Conservation (phyloP, 2,113 vertebrate genomes). For the Dasyornis broadbenti region DNA sequence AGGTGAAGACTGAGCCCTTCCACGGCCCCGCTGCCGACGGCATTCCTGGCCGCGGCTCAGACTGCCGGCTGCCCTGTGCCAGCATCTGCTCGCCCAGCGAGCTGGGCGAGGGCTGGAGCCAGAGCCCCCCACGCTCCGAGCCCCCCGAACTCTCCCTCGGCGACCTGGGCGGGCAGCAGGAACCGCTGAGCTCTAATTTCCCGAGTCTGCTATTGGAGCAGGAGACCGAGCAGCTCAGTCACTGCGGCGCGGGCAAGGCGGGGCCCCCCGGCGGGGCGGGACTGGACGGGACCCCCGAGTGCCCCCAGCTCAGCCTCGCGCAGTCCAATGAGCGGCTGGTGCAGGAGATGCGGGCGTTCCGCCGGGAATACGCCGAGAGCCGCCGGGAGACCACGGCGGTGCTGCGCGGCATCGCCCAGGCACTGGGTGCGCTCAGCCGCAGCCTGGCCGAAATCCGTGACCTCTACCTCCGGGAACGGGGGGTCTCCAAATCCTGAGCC, state of each 20-base stretch:
- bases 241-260: not conserved
- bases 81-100: not conserved
- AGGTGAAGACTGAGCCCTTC: conserved; percentile 41
- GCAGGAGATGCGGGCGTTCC: conserved; percentile 39
- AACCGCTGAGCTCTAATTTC: conserved; percentile 5
- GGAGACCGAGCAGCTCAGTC: not conserved
- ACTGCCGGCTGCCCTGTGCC: not conserved
- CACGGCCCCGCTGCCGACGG: not conserved
- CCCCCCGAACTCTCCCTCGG: not conserved
- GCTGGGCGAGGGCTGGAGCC: not conserved
- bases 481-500: not conserved
- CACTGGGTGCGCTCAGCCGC: not conserved
- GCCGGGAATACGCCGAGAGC: conserved; percentile 30
- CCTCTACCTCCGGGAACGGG: conserved; percentile 37
- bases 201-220: not conserved
- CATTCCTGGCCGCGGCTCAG: not conserved
- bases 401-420: conserved; percentile 30
- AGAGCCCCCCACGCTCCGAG: not conserved
- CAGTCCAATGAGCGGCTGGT: conserved; percentile 14
- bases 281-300: not conserved
- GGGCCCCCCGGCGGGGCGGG: not conserved
- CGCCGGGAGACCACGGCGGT: not conserved
- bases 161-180: not conserved
- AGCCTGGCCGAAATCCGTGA: conserved; percentile 36
- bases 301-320: not conserved